Evolutionary conservation across 2,888 invertebrate genomes (phyloP).

Genomic region (Rhodophaea formosa): DNA sequence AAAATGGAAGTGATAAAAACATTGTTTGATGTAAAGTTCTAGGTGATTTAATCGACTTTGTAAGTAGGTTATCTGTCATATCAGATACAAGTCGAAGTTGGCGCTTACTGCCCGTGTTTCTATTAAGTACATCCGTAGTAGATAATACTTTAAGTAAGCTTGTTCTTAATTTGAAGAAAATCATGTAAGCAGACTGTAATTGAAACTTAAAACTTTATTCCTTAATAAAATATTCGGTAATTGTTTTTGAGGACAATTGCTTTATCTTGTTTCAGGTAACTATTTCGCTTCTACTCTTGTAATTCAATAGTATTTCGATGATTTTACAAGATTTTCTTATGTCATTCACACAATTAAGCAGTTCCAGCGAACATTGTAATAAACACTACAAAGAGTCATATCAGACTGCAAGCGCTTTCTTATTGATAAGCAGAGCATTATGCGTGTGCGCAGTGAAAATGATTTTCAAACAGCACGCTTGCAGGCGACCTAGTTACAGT

Average conservation of each 20-base stretch:
- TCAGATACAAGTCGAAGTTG: constrained; percentile 26
- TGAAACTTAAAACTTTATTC: too few species aligned
- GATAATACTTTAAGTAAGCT: neutral
- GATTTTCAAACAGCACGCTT: constrained; percentile 65
- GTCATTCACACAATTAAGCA: too few species aligned
- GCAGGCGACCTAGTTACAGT: constrained; percentile 63
- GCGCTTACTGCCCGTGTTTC: constrained; percentile 11
- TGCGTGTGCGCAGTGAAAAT: constrained; percentile 64
- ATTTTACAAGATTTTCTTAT: too few species aligned
- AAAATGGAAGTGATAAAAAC: constrained; percentile 2
- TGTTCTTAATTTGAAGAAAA: too few species aligned
- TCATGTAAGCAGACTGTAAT: too few species aligned
- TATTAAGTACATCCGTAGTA: constrained; percentile 7
- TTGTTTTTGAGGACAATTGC: too few species aligned
- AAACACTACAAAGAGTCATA: neutral
- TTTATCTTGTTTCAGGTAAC: too few species aligned
- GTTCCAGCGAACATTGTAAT: too few species aligned
- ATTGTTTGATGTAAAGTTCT: constrained; percentile 14
- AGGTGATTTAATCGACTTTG: constrained; percentile 28
- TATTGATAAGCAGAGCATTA: constrained; percentile 49
- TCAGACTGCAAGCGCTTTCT: constrained; percentile 32
- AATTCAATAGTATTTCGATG: too few species aligned
- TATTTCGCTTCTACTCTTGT: too few species aligned
- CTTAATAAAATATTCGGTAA: too few species aligned
- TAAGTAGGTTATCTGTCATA: constrained; percentile 43